Base-by-base conservation (phyloP, 2,797 vertebrate genomes). In the Acanthurus leucopareius region DNA sequence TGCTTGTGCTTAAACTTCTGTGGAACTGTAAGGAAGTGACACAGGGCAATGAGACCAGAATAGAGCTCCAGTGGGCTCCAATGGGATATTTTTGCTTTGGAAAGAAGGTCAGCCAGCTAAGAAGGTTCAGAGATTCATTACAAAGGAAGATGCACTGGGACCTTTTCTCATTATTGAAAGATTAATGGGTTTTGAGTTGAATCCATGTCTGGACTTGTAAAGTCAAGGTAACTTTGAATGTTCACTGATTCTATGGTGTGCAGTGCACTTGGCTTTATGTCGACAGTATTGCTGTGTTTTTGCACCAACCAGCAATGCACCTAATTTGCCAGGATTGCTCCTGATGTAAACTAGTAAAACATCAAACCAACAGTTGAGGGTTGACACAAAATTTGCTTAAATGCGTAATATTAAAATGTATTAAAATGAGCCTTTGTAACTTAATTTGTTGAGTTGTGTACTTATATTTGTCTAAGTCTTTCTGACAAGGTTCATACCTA, bases 21-120 rank as follows among this genome's bases (percentile, higher is more conserved):
- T 78, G 62, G 16, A 89, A 82, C 70, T 85, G 72, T 88, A 85
- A 86, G 58, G 63, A 82, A 82, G 72, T 80, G 79, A 87, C 73
- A 75, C 58, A n/a, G 66, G 54, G 78, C 66, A 73, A 15, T 45
- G 42, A 59, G 82, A 90, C 88, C 56, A 73, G 86, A 92, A 91
- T 92, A 91, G 87, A 86, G 80, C 78, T 83, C 90, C 87, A 53
- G 14, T 85, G 86, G 86, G 85, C 75, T 87, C 67, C 42, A 2
- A 54, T 73, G 65, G 66, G 79, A 86, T 92, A 90, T 92, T 91
- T 94, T 74, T 82, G 79, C 69, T 14, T 61, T 71, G 38, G 72
- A 92, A 94, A 94, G 71, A 87, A 91, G 94, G 93, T 86, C 90
- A 86, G 48, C 65, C 84, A 88, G 79, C 84, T 72, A 79, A 79